phyloP scores from a whole-genome alignment of 2,888 invertebrate species.

The Ophion ventricosus region DNA sequence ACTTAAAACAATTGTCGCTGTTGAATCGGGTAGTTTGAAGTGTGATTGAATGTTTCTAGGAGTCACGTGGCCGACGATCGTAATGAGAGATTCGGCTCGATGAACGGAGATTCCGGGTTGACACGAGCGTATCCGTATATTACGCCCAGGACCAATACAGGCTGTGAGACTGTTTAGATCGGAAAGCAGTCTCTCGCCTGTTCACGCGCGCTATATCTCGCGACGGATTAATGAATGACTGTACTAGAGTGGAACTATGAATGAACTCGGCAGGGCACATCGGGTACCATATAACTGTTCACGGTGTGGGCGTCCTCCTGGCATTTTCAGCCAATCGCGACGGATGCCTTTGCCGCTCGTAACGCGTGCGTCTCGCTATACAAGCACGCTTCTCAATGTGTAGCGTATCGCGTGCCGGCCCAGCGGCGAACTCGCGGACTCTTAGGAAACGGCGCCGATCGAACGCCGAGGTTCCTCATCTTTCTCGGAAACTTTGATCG shows the following conservation, averaged over 20 bases:
- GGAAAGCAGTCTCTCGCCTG: slow-evolving; percentile 41
- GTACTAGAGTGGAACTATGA: slow-evolving; percentile 80
- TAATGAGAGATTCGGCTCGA: neutral
- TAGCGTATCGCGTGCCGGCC: slow-evolving; percentile 25
- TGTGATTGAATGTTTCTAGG: neutral
- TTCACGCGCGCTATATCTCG: slow-evolving; percentile 69
- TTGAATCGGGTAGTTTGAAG: neutral
- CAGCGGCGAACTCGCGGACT: slow-evolving; percentile 19
- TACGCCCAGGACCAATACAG: neutral
- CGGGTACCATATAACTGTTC: slow-evolving; percentile 79
- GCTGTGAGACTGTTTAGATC: slow-evolving; percentile 6
- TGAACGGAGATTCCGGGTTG: neutral
- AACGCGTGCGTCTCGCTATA: slow-evolving; percentile 45
- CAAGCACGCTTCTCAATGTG: slow-evolving; percentile 43
- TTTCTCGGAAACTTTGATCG: slow-evolving; percentile 71
- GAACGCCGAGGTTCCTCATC: slow-evolving; percentile 60
- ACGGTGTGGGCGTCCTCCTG: slow-evolving; percentile 79
- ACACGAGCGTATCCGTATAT: neutral
- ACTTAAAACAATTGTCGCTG: slow-evolving; percentile 27
- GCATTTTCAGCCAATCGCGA: slow-evolving; percentile 75
- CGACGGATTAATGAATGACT: slow-evolving; percentile 80
- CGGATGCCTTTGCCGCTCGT: slow-evolving; percentile 58
- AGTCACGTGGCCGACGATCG: neutral
- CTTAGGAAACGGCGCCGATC: slow-evolving; percentile 16
- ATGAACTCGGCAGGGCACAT: slow-evolving; percentile 79